Evolutionary conservation across 2,888 invertebrate species (phyloP).

Genomic region (Monochamus alternatus): DNA sequence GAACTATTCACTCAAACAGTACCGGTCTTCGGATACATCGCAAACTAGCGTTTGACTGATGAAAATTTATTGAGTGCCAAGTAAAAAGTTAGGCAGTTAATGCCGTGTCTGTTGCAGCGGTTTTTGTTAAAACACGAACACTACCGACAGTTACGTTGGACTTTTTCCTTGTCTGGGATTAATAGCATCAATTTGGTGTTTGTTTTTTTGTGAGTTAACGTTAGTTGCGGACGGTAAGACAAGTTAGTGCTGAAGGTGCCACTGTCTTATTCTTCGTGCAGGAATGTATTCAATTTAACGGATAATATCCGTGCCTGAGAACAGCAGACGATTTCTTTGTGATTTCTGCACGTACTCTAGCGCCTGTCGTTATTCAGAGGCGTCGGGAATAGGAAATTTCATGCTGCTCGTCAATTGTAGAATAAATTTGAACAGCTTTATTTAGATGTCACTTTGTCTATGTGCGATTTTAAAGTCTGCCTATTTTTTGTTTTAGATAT

Average conservation of each 20-base stretch:
- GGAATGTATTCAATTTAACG: slow-evolving; percentile 68
- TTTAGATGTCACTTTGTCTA: slow-evolving; percentile 16
- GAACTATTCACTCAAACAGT: no score
- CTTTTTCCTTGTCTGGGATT: slow-evolving; percentile 39
- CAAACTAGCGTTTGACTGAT: slow-evolving; percentile 8
- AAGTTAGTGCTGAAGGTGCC: slow-evolving; percentile 48
- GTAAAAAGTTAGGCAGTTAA: slow-evolving; percentile 19
- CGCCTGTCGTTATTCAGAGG: slow-evolving; percentile 50
- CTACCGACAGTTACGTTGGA: slow-evolving; percentile 35
- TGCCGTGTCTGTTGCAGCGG: slow-evolving; percentile 23
- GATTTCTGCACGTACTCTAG: slow-evolving; percentile 62
- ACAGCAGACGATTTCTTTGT: slow-evolving; percentile 62
- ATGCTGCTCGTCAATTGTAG: neutral
- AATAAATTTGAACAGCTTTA: slow-evolving; percentile 11
- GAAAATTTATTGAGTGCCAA: slow-evolving; percentile 19
- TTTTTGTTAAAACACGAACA: slow-evolving; percentile 33
- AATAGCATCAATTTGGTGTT: slow-evolving; percentile 44
- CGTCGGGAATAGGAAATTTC: neutral
- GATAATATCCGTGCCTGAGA: slow-evolving; percentile 65
- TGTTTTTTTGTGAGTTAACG: slow-evolving; percentile 33
- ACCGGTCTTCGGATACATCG: neutral
- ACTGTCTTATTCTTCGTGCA: slow-evolving; percentile 61
- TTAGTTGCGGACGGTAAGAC: slow-evolving; percentile 42
- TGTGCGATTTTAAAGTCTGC: no score
- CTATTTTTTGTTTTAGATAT: no score